These are phyloP conservation scores for Drosophila athabasca DNA, from an alignment of 1,140 invertebrate genomes.

Conservation along the genomic window DNA sequence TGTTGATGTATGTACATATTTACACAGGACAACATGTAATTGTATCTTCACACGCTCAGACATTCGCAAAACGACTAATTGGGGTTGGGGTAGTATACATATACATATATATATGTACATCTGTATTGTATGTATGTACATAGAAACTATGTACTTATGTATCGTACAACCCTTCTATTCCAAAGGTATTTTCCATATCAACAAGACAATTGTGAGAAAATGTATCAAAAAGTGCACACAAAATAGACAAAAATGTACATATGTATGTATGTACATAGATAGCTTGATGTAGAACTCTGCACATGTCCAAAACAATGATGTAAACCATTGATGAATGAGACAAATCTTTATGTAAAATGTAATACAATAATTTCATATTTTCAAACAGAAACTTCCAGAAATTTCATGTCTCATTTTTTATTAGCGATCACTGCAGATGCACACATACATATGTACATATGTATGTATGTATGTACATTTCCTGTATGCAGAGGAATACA, in stretches of 20 bases:
- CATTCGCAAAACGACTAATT: conserved; percentile 17
- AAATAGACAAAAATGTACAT: too few relatives aligned
- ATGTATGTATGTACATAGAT: too few relatives aligned
- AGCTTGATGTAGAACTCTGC: too few relatives aligned
- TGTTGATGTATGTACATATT: neutral
- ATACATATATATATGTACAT: conserved; percentile 1
- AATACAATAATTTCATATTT: neutral
- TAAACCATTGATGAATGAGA: too few relatives aligned
- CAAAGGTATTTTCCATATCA: too few relatives aligned
- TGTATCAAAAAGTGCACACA: too few relatives aligned
- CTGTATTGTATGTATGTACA: conserved; percentile 7
- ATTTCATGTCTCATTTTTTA: neutral
- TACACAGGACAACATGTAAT: conserved; percentile 11
- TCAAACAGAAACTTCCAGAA: neutral
- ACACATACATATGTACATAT: neutral
- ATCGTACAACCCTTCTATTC: neutral
- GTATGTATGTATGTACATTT: neutral
- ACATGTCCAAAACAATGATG: too few relatives aligned
- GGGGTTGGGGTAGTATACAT: too few relatives aligned
- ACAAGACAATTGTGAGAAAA: too few relatives aligned
- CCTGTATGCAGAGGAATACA: too few relatives aligned
- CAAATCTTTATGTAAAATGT: too few relatives aligned
- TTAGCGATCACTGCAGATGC: neutral
- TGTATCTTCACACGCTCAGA: conserved; percentile 49
- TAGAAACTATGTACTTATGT: conserved; percentile 12